A percentile compares a stretch with the other conserved stretches of the same genome.
Evolutionary conservation across 1,140 invertebrate genomes (phyloP).

Genomic region (Amphibalanus amphitrite): DNA sequence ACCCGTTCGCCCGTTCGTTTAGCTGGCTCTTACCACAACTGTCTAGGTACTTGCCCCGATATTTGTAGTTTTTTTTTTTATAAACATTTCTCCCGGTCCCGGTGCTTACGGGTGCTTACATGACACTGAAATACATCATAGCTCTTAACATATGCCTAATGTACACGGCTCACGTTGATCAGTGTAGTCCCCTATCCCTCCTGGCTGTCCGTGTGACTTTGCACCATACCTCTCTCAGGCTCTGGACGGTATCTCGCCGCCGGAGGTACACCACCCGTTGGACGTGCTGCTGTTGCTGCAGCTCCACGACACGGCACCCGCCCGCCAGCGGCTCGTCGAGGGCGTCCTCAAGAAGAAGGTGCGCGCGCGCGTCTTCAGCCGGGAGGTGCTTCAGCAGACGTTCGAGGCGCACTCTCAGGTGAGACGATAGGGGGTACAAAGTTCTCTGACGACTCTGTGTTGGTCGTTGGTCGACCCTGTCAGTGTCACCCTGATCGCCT

Average conservation of each 20-base stretch:
- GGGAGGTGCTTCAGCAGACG: conserved; percentile 12
- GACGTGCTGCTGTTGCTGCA: conserved; percentile 16
- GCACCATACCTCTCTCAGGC: conserved; percentile 12
- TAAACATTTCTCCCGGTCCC: too few relatives aligned
- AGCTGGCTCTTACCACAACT: too few relatives aligned
- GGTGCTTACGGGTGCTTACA: too few relatives aligned
- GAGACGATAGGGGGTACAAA: too few relatives aligned
- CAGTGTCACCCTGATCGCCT: too few relatives aligned
- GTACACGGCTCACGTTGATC: not conserved
- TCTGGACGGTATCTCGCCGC: conserved; percentile 13
- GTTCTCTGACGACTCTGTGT: too few relatives aligned
- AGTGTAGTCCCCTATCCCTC: not conserved
- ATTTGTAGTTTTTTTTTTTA: too few relatives aligned
- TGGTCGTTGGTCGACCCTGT: too few relatives aligned
- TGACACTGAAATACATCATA: too few relatives aligned
- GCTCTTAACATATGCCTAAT: not conserved
- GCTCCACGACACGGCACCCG: conserved; percentile 12
- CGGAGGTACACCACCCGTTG: conserved; percentile 10
- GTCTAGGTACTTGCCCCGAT: too few relatives aligned
- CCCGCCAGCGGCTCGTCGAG: conserved; percentile 13
- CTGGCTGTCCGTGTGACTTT: not conserved
- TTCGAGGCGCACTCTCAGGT: conserved; percentile 7
- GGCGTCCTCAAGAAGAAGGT: conserved; percentile 17
- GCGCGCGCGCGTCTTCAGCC: conserved; percentile 11
- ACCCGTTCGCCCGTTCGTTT: too few relatives aligned